phyloP scores from a whole-genome alignment of 2,888 invertebrate genomes.

The Trichopria drosophilae region DNA sequence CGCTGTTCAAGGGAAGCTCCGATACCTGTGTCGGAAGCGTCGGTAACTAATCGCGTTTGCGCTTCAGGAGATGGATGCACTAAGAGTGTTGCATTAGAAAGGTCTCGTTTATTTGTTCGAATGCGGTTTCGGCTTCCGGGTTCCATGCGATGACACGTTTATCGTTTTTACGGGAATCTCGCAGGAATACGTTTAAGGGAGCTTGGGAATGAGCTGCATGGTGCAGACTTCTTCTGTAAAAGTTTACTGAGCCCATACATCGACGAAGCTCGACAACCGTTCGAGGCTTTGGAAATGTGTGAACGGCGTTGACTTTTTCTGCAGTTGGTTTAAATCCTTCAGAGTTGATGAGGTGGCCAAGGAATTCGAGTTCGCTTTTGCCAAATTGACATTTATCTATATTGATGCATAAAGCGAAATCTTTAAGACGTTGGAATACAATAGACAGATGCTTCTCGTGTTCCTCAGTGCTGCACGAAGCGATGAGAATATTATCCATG shows the following conservation, averaged over 20 bases:
- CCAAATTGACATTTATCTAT: constrained; percentile 20
- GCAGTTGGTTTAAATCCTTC: constrained; percentile 7
- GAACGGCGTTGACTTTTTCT: constrained; percentile 8
- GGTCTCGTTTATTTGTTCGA: no score
- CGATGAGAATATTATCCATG: background rate
- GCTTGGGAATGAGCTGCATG: constrained; percentile 20
- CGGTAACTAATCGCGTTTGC: no score
- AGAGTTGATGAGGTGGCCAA: constrained; percentile 11
- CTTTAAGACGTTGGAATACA: background rate
- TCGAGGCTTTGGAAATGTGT: constrained; percentile 10
- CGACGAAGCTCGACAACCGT: constrained; percentile 10
- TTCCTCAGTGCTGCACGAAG: background rate
- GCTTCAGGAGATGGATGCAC: no score
- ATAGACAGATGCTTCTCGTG: background rate
- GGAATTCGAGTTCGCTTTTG: constrained; percentile 8
- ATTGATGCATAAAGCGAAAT: constrained; percentile 9
- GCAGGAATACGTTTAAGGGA: constrained; percentile 1
- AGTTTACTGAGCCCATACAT: constrained; percentile 27
- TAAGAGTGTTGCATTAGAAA: no score
- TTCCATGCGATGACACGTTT: background rate
- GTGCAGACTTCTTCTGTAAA: constrained; percentile 19
- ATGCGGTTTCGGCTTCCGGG: background rate
- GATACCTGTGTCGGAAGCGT: no score
- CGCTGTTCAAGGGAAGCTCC: no score
- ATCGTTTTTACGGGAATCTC: background rate